Conservation (phyloP, 2,888 invertebrate species). For the Criorhina ranunculi region DNA sequence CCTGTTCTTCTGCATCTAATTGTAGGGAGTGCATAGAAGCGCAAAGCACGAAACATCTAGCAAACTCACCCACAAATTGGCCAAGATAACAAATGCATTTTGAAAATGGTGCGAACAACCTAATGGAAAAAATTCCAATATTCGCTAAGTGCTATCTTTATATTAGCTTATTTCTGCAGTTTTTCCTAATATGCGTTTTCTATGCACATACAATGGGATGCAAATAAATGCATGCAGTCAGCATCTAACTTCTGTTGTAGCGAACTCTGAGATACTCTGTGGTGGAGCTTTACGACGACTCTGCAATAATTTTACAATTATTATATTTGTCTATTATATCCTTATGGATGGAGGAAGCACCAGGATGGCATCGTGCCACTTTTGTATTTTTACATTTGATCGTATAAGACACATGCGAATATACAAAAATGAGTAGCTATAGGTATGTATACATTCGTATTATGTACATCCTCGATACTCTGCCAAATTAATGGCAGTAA, state of each 20-base stretch:
- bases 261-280: constrained; percentile 15
- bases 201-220: constrained; percentile 8
- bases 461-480: background rate
- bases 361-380: constrained; percentile 23
- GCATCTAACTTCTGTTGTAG: constrained; percentile 7
- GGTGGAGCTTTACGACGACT: constrained; percentile 2
- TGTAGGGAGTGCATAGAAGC: constrained; percentile 16
- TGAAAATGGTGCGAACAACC: constrained; percentile 32
- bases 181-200: constrained; percentile 9
- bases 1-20: constrained; percentile 29
- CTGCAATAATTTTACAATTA: constrained; percentile 33
- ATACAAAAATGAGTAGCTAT: too few relatives aligned
- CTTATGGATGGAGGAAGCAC: constrained; percentile 7
- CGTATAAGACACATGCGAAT: background rate
- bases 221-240: constrained; percentile 13
- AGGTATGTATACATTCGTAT: constrained; percentile 2
- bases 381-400: constrained; percentile 10
- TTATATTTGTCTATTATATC: constrained; percentile 9
- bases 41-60: constrained; percentile 21
- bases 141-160: constrained; percentile 35
- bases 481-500: constrained; percentile 14
- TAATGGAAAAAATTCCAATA: constrained; percentile 34
- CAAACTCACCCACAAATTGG: constrained; percentile 11
- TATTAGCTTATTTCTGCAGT: constrained; percentile 36
- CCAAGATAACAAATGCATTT: constrained; percentile 29